Conservation (phyloP, 2,888 invertebrate genomes). For the Meteorus colon region DNA sequence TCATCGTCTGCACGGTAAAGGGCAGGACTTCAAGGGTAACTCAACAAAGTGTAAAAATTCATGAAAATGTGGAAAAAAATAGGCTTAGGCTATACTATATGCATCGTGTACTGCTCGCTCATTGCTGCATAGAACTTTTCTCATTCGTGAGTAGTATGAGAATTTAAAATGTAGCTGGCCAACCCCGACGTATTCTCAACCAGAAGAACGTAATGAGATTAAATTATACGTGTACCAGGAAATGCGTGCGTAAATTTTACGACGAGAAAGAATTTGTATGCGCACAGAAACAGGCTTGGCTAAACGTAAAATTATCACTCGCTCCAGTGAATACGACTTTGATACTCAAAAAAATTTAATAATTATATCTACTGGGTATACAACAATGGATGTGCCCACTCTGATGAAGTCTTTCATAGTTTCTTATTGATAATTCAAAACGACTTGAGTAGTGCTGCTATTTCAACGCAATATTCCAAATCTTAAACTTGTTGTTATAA, state of each 20-base stretch:
- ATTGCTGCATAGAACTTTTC: conserved; percentile 66
- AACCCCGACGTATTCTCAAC: conserved; percentile 46
- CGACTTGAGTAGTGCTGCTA: too few species aligned
- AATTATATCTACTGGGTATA: too few species aligned
- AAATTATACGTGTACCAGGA: conserved; percentile 25
- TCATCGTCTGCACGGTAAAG: background rate
- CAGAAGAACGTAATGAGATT: conserved; percentile 16
- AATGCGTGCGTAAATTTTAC: conserved; percentile 28
- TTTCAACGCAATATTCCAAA: too few species aligned
- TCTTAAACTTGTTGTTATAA: background rate
- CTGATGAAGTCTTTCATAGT: too few species aligned
- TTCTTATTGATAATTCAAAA: too few species aligned
- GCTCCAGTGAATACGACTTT: background rate
- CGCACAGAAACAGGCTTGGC: background rate
- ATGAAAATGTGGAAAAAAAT: background rate
- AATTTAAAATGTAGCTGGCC: conserved; percentile 54
- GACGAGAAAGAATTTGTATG: background rate
- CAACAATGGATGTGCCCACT: too few species aligned
- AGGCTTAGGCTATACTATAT: conserved; percentile 15
- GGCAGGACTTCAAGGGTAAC: background rate
- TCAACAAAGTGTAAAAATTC: background rate
- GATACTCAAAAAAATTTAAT: too few species aligned
- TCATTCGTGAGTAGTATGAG: conserved; percentile 60
- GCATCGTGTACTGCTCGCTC: conserved; percentile 55
- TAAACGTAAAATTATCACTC: conserved; percentile 6